These are phyloP conservation scores for Physocephala rufipes DNA, from an alignment of 2,888 invertebrate genomes.

Conservation along the genomic window DNA sequence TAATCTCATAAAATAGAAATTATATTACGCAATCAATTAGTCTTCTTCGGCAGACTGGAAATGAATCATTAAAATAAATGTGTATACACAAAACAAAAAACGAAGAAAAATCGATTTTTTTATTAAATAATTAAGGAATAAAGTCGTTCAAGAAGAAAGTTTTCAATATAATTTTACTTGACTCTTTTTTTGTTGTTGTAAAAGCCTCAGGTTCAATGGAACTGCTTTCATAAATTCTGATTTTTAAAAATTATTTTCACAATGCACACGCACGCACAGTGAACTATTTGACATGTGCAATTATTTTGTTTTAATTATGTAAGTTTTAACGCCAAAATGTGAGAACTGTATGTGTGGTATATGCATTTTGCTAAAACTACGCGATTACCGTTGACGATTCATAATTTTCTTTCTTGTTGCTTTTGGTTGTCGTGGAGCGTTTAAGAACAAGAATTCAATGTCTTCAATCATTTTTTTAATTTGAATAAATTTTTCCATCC, in stretches of 20 bases:
- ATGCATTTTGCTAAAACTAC: neutral
- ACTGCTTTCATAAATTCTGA: too few species aligned
- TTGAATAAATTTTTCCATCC: too few species aligned
- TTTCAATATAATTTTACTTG: too few species aligned
- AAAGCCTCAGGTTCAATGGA: too few species aligned
- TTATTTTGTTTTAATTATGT: neutral
- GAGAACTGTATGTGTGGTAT: slow-evolving; percentile 30
- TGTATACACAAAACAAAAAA: slow-evolving; percentile 10
- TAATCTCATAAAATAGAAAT: slow-evolving; percentile 10
- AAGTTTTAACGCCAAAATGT: slow-evolving; percentile 24
- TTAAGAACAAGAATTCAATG: too few species aligned
- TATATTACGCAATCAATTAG: slow-evolving; percentile 15
- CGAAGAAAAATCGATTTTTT: slow-evolving; percentile 17
- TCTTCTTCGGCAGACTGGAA: neutral
- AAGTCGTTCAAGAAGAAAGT: too few species aligned
- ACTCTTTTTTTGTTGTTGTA: neutral
- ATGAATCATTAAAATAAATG: slow-evolving; percentile 16
- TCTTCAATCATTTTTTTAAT: too few species aligned
- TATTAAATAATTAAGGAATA: too few species aligned
- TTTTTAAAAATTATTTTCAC: slow-evolving; percentile 3
- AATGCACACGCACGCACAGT: neutral
- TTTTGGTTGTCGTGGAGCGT: too few species aligned
- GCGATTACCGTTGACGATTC: neutral
- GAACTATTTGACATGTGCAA: neutral
- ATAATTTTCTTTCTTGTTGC: neutral